phyloP scores from a whole-genome alignment of 92 coral and sea anemone genomes.

The Nematostella vectensis region DNA sequence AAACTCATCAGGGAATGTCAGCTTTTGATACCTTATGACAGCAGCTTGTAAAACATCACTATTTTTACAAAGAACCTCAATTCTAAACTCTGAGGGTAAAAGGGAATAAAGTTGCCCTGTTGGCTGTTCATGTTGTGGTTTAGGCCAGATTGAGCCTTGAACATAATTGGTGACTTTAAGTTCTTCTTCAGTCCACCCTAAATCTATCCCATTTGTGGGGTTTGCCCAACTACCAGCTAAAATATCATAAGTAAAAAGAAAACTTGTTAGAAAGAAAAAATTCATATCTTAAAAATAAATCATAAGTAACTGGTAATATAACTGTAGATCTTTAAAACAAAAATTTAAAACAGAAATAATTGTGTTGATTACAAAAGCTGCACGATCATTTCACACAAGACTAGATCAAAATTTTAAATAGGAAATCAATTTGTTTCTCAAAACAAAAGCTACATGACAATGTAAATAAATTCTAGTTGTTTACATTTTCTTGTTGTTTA shows the following conservation, averaged over 20 bases:
- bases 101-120: conserved; percentile 37
- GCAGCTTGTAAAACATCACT: conserved; percentile 75
- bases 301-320: too few relatives aligned
- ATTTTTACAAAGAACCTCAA: conserved; percentile 16
- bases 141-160: conserved; percentile 31
- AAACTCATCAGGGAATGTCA: conserved; percentile 67
- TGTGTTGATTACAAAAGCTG: too few relatives aligned
- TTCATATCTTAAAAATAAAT: too few relatives aligned
- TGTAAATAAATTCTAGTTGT: too few relatives aligned
- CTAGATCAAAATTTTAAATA: too few relatives aligned
- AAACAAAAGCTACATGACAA: too few relatives aligned
- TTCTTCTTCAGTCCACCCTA: neutral
- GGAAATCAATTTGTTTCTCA: too few relatives aligned
- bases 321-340: too few relatives aligned
- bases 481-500: too few relatives aligned
- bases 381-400: too few relatives aligned
- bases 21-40: conserved; percentile 34
- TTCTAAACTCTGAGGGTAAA: conserved; percentile 36
- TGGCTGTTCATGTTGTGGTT: conserved; percentile 62
- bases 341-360: too few relatives aligned
- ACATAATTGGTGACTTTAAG: conserved; percentile 3
- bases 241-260: neutral
- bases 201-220: conserved; percentile 10
- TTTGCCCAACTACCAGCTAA: neutral
- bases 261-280: too few relatives aligned